Base-by-base conservation (phyloP, 2,113 vertebrate genomes). In the Aptenodytes forsteri region DNA sequence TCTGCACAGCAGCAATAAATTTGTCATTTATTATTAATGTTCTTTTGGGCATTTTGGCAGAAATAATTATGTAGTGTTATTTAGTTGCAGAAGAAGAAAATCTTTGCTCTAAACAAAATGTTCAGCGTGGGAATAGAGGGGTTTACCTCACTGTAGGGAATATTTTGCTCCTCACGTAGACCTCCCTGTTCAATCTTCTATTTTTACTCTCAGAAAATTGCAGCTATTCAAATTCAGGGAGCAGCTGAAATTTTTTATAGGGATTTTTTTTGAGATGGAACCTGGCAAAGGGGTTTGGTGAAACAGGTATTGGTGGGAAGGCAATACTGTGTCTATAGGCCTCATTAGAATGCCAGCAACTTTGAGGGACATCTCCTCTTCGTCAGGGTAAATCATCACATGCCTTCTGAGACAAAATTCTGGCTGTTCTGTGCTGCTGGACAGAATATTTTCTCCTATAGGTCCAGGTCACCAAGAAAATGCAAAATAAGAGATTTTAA, bases 1-100 rank as follows among this genome's bases (percentile, higher is more conserved):
- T 71, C 40, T 13, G 8, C 55, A 66, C 27, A 75, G 66, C 70
- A 90, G 46, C 65, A 80, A 70, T 88, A 87, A 83, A 93, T 86
- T 77, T 83, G 67, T 50, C 32, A 89, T 92, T 93, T 87, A 89
- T 97, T 97, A 92, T 96, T 94, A 89, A 87, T 69, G 52, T 78
- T 59, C 58, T 93, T 89, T 49, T 4, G 52, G 69, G 79, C 56
- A 89, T 93, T 93, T 80, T 96, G 90, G 61, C 95, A 93, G 61
- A 92, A 92, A 75, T 73, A 90, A 95, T 94, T 93, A 90, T 38
- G 38, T n/a, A 61, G 32, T 18, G 25, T 52, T 85, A 54, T 56
- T 30, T n/a, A 19, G 34, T 22, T 83, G 32, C 2, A 0, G 78
- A 47, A 85, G 38, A 92, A 89, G 47, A 88, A 92, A 77, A 32